Evolutionary conservation across 23 tunicate genomes (phyloP).

Genomic region (Ciona savignyi): DNA sequence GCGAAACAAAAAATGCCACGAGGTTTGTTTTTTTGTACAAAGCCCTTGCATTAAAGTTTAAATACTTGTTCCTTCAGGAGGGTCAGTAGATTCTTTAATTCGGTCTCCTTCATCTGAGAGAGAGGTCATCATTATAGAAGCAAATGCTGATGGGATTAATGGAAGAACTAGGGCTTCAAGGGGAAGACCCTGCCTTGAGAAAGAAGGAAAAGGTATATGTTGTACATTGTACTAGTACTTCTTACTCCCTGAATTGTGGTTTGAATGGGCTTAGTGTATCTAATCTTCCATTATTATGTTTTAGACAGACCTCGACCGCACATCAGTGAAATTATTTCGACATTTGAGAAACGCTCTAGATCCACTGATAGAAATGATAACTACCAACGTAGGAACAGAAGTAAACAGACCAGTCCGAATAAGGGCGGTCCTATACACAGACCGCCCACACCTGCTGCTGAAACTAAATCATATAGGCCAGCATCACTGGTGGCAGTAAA

Average conservation of each 20-base stretch:
- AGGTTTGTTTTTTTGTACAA: too few species aligned
- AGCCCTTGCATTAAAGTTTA: constrained; percentile 1
- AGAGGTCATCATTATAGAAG: neutral
- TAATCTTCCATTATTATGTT: neutral
- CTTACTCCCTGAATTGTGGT: neutral
- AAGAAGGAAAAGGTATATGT: constrained; percentile 12
- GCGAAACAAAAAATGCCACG: neutral
- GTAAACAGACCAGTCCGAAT: constrained; percentile 22
- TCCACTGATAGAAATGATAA: constrained; percentile 40
- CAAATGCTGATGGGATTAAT: neutral
- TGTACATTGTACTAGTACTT: too few species aligned
- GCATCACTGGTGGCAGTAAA: constrained; percentile 55
- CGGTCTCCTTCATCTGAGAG: constrained; percentile 20
- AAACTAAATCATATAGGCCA: constrained; percentile 20
- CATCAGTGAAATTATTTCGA: constrained; percentile 73
- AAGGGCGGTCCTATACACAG: constrained; percentile 29
- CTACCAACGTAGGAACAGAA: neutral
- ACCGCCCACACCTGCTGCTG: constrained; percentile 68
- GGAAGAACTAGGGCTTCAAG: neutral
- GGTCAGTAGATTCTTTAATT: constrained; percentile 16
- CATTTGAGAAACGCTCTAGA: constrained; percentile 53
- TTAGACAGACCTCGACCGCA: constrained; percentile 20
- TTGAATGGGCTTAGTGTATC: neutral
- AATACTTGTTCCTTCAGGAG: neutral
- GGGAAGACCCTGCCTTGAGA: constrained; percentile 4